Conservation (phyloP, 2,113 vertebrate species). For the Sterrhoptilus dennistouni region DNA sequence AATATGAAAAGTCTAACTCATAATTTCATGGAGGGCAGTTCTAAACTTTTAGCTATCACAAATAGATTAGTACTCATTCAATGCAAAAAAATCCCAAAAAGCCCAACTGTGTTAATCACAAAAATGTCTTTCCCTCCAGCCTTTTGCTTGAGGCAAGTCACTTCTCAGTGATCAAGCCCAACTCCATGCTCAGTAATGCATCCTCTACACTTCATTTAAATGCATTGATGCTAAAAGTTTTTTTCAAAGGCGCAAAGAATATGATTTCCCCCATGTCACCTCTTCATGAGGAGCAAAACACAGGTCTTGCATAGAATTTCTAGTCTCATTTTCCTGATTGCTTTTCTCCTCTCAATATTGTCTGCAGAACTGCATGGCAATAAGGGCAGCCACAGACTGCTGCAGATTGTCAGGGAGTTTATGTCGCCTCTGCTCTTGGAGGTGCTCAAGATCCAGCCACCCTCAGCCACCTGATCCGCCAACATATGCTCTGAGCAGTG, state of each 20-base stretch:
- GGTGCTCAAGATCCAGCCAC: not conserved
- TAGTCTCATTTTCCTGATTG: not conserved
- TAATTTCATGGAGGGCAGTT: not conserved
- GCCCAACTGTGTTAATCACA: not conserved
- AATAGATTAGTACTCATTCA: not conserved
- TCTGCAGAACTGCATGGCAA: not conserved
- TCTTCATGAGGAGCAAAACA: not conserved
- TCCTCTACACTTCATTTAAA: not conserved
- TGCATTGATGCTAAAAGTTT: not conserved
- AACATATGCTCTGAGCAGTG: not conserved
- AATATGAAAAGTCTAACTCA: not conserved
- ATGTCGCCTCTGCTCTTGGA: not conserved
- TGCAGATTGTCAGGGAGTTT: not conserved
- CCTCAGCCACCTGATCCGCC: not conserved
- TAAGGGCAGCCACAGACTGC: not conserved
- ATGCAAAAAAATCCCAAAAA: not conserved
- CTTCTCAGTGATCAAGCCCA: not conserved
- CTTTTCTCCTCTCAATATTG: not conserved
- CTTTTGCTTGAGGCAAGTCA: not conserved
- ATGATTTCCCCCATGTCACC: not conserved
- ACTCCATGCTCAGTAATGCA: not conserved
- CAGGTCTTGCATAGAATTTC: accelerated
- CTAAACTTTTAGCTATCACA: not conserved
- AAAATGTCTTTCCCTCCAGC: not conserved
- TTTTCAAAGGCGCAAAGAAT: not conserved